Evolutionary conservation across 2,888 invertebrate species (phyloP), one percentile per base, ranked within the genome.

Genomic region (Criorhina ranunculi): DNA sequence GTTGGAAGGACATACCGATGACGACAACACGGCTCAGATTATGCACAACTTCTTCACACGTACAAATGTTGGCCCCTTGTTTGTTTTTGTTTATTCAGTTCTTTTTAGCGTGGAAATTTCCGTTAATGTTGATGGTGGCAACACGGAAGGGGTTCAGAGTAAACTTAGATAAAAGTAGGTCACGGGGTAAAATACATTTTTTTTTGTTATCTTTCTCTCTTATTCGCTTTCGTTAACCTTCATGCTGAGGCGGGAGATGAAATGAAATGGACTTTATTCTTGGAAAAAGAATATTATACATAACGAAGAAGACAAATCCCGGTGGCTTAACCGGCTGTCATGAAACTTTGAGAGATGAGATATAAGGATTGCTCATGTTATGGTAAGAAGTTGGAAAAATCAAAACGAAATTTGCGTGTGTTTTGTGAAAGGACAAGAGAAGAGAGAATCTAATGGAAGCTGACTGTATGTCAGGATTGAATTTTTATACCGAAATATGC

Each of bases 81-180:
- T 62, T 62, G 62, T 46, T 62, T 62, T 46, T 46, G 33, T 44
- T 62, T 46, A 31, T 31, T 31, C 7, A 31, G 53, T 53, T 31
- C 7, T 29, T 5, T 40, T 24, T 59, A 4, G 59, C 59, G 12
- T 59, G 40, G 24, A 59, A 57, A 19, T 44, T 44, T 33, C 60
- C 44, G 44, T 60, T 44, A 60, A 60, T 60, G 60, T 24, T 31
- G 42, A 15, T 19, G 17, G 24, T 19, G 59, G 29, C 12, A 31
- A 8, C 5, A 12, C 1, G 19, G 46, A 19, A 17, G 17, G 53
- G 31, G 29, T 31, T 29, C 31, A 31, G 12, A 53, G 31, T 15
- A 15, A 31, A 31, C 53, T 53, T 12, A 19, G 19, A 19, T 5
- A 9, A 53, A 53, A 53, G 53, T 53, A 53, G 53, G 53, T 53